Evolutionary conservation across 92 coral and sea anemone genomes (phyloP).

Genomic region (Chrysogorgia sp.): DNA sequence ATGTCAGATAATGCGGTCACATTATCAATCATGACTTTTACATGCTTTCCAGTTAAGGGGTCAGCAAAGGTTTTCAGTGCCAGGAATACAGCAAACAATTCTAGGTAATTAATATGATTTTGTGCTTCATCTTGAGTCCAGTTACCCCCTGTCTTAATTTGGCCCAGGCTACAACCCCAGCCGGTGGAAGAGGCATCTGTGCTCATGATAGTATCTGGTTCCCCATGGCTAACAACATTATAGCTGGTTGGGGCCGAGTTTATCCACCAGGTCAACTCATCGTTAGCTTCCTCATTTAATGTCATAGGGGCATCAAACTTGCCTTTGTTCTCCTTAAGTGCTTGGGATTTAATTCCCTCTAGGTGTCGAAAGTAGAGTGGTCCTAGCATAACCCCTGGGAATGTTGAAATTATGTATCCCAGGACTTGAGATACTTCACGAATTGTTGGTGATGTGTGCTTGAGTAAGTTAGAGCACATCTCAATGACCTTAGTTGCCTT

Average conservation of each 20-base stretch:
- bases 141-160: constrained; percentile 47
- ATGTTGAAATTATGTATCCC: constrained; percentile 34
- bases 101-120: constrained; percentile 58
- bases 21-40: constrained; percentile 61
- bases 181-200: constrained; percentile 56
- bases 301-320: constrained; percentile 21
- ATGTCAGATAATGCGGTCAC: constrained; percentile 65
- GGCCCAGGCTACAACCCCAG: constrained; percentile 12
- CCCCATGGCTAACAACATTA: constrained; percentile 57
- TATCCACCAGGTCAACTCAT: constrained; percentile 44
- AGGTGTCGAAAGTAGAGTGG: background rate
- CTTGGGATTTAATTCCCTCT: background rate
- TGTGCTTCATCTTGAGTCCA: constrained; percentile 67
- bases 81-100: constrained; percentile 54
- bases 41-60: constrained; percentile 39
- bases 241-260: constrained; percentile 37
- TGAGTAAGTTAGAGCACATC: too few species aligned
- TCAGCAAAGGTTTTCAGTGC: constrained; percentile 56
- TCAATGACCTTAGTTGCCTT: too few species aligned
- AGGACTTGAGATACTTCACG: constrained; percentile 44
- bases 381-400: constrained; percentile 34
- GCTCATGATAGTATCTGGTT: constrained; percentile 40
- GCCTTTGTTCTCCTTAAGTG: constrained; percentile 19
- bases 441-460: too few species aligned
- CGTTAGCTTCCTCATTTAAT: background rate